Conservation (phyloP, 2,797 vertebrate species). For the Gastrophryne carolinensis region DNA sequence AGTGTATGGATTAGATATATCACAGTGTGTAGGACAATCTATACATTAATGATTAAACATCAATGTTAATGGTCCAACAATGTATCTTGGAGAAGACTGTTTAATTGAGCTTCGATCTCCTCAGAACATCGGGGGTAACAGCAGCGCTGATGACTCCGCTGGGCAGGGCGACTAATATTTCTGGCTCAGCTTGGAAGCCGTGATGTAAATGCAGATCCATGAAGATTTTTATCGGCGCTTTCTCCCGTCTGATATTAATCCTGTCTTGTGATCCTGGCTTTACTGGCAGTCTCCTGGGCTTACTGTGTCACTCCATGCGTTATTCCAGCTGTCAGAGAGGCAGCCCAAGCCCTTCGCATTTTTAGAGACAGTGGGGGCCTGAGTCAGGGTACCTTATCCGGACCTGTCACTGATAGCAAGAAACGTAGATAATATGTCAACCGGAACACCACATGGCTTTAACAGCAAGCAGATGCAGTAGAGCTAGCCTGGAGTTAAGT, state of each 20-base stretch:
- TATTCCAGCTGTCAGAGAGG: slow-evolving; percentile 78
- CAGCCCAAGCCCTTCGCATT: slow-evolving; percentile 77
- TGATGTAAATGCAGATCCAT: slow-evolving; percentile 37
- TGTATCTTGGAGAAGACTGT: neutral
- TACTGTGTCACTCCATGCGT: slow-evolving; percentile 63
- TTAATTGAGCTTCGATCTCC: neutral
- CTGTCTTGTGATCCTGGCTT: slow-evolving; percentile 55
- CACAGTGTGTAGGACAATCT: too few species aligned
- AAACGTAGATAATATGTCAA: neutral
- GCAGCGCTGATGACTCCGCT: neutral
- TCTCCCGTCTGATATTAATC: slow-evolving; percentile 55
- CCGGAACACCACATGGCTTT: neutral
- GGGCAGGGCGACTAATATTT: neutral
- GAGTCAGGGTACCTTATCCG: slow-evolving; percentile 21
- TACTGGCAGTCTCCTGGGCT: slow-evolving; percentile 39
- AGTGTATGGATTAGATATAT: too few species aligned
- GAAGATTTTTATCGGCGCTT: slow-evolving; percentile 56
- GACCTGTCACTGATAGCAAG: slow-evolving; percentile 26
- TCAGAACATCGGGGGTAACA: neutral
- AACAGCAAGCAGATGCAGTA: neutral
- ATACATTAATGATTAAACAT: neutral
- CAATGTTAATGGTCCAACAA: neutral
- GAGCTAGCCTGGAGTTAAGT: too few species aligned
- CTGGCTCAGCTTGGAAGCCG: neutral
- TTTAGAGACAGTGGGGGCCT: slow-evolving; percentile 24